phyloP scores from a whole-genome alignment of 2,797 vertebrate genomes.

The Centropyge bicolor region DNA sequence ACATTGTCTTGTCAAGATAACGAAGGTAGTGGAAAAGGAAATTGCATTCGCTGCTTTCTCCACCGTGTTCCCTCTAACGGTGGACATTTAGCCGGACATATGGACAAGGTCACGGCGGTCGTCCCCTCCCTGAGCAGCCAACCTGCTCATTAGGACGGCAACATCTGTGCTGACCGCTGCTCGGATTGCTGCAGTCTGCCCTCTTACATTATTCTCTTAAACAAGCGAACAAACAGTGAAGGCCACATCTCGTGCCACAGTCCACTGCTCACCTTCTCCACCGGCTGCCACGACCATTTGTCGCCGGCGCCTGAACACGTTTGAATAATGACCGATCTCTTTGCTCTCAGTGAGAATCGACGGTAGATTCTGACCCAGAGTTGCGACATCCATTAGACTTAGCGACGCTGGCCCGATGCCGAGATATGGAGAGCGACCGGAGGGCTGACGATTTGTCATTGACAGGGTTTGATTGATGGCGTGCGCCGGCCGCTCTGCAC shows the following conservation, averaged over 20 bases:
- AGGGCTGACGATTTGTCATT: slow-evolving; percentile 81
- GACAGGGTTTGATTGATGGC: slow-evolving; percentile 83
- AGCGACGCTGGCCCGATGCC: slow-evolving; percentile 74
- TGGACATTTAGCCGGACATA: slow-evolving; percentile 51
- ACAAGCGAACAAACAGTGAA: slow-evolving; percentile 8
- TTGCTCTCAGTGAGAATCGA: slow-evolving; percentile 15
- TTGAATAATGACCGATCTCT: slow-evolving; percentile 15
- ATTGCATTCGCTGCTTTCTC: not conserved
- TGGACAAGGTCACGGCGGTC: slow-evolving; percentile 56
- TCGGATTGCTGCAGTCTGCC: slow-evolving; percentile 37
- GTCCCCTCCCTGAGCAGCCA: slow-evolving; percentile 53
- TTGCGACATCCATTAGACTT: slow-evolving; percentile 62
- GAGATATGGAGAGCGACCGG: slow-evolving; percentile 50
- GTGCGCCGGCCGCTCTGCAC: slow-evolving; percentile 60
- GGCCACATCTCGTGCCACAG: not conserved
- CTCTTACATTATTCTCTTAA: slow-evolving; percentile 31
- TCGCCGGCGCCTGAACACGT: not conserved
- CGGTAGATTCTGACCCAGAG: slow-evolving; percentile 1
- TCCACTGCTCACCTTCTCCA: not conserved
- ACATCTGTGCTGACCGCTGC: slow-evolving; percentile 59
- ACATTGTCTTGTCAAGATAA: not conserved
- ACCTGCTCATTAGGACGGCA: slow-evolving; percentile 57
- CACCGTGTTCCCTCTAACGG: slow-evolving; percentile 13
- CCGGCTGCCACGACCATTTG: not conserved
- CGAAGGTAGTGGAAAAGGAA: not conserved